A percentile compares a stretch with the other conserved stretches of the same genome.
phyloP scores from a whole-genome alignment of 2,888 invertebrate species.

The Chrysina gloriosa region DNA sequence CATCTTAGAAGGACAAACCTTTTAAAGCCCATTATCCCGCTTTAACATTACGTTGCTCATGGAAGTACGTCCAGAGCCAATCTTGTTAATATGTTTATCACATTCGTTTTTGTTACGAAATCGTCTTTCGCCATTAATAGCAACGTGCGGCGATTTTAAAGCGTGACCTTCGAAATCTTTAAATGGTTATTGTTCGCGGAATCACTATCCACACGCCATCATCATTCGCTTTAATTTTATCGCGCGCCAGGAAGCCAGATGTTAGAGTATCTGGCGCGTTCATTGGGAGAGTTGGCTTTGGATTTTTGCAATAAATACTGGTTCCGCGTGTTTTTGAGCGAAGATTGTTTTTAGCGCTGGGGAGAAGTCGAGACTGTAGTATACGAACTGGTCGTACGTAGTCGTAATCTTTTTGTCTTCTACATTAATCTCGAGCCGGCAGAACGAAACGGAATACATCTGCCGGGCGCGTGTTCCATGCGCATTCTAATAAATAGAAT shows the following conservation, averaged over 20 bases:
- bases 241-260: constrained; percentile 27
- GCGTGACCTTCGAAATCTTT: constrained; percentile 21
- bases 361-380: background rate
- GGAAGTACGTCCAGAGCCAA: too few relatives aligned
- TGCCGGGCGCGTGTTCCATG: constrained; percentile 16
- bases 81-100: too few relatives aligned
- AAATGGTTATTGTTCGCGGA: constrained; percentile 27
- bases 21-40: too few relatives aligned
- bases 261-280: constrained; percentile 13
- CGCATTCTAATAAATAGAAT: constrained; percentile 43
- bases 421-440: constrained; percentile 16
- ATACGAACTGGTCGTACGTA: background rate
- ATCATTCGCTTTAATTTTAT: constrained; percentile 16
- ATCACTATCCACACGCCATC: constrained; percentile 25
- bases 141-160: constrained; percentile 7
- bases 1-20: too few relatives aligned
- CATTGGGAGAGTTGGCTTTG: background rate
- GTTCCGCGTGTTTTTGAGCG: background rate
- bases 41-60: too few relatives aligned
- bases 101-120: background rate
- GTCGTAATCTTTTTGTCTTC: constrained; percentile 24
- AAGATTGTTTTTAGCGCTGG: background rate
- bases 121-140: constrained; percentile 15
- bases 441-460: constrained; percentile 19
- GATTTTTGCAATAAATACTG: constrained; percentile 1